Evolutionary conservation across 2,113 vertebrate species (phyloP).

Genomic region (Spilogale gracilis): DNA sequence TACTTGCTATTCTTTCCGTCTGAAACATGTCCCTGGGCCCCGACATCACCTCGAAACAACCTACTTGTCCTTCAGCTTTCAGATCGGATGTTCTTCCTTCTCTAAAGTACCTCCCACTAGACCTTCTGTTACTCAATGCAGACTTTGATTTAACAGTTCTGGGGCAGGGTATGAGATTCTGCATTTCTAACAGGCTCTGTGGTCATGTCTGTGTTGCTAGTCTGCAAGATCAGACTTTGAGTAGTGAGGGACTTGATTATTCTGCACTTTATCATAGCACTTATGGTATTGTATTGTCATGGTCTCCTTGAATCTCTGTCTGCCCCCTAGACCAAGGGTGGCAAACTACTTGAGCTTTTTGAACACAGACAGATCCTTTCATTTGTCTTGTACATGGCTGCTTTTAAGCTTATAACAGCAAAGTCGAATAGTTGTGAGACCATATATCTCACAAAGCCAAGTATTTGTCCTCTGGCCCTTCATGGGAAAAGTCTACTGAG

Average conservation of each 20-base stretch:
- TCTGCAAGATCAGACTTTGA: not conserved
- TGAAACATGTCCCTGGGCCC: not conserved
- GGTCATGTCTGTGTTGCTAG: not conserved
- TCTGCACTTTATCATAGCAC: not conserved
- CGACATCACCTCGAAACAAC: not conserved
- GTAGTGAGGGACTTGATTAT: not conserved
- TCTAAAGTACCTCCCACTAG: not conserved
- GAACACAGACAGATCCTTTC: not conserved
- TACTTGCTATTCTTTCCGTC: not conserved
- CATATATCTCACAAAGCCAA: not conserved
- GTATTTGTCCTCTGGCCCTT: not conserved
- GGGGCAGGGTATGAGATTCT: not conserved
- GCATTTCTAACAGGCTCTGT: not conserved
- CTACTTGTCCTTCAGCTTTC: not conserved
- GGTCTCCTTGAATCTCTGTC: not conserved
- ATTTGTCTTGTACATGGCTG: not conserved
- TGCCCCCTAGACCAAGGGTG: not conserved
- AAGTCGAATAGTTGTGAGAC: not conserved
- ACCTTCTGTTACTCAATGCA: not conserved
- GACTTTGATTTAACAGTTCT: not conserved
- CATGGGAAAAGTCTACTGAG: not conserved
- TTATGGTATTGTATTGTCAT: not conserved
- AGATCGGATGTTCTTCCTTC: not conserved
- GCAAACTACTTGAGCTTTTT: not conserved
- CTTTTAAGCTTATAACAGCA: not conserved